Percentiles rank a stretch among this genome's conserved stretches.
phyloP scores from a whole-genome alignment of 2,113 vertebrate species.

The Ictalurus furcatus region DNA sequence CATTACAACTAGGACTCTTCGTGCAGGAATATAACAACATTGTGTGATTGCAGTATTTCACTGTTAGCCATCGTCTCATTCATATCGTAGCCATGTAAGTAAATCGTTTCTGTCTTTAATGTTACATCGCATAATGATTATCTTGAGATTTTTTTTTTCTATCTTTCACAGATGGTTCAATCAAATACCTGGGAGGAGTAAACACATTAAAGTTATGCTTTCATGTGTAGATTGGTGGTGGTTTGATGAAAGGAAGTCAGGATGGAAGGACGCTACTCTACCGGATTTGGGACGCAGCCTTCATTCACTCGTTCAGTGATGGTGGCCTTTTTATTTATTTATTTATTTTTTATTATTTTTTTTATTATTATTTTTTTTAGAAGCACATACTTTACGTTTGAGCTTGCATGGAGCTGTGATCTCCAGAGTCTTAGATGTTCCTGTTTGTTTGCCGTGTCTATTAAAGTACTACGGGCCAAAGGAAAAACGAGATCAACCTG shows the following conservation, averaged over 20 bases:
- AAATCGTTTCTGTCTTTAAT: too few species aligned
- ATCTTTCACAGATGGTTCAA: neutral
- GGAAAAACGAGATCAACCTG: neutral
- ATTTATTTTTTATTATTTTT: neutral
- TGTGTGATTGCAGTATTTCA: neutral
- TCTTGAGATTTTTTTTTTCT: neutral
- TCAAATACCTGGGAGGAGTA: too few species aligned
- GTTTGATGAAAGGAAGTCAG: constrained; percentile 6
- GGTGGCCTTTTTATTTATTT: neutral
- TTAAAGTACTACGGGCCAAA: neutral
- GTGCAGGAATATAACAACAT: neutral
- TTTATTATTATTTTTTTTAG: neutral
- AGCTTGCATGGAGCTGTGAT: neutral
- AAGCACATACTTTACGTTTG: neutral
- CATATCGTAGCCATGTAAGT: neutral
- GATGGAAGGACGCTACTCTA: neutral
- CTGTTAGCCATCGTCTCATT: neutral
- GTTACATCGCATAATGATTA: neutral
- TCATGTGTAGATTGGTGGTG: neutral
- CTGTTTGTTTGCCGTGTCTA: neutral
- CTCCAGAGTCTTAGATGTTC: constrained; percentile 14
- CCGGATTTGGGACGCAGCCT: neutral
- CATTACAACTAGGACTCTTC: neutral
- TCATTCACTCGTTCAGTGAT: neutral
- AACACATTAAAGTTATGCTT: neutral